Evolutionary conservation across 2,113 vertebrate genomes (phyloP), one percentile per base, ranked within the genome.

Genomic region (Ammodytes marinus): DNA sequence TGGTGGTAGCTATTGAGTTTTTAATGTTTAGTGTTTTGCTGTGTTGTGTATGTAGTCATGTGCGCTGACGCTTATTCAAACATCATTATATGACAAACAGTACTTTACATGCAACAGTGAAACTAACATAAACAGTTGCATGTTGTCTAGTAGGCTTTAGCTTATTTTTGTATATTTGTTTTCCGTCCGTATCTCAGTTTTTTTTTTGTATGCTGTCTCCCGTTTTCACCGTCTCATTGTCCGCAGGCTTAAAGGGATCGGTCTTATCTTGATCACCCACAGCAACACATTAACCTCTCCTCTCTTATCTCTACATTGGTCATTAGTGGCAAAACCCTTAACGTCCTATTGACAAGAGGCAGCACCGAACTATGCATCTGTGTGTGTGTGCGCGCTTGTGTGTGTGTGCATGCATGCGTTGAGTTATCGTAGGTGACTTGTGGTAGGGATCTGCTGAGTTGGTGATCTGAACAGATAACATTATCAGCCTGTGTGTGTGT

Each of bases 261-360:
- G 84, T 81, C 89, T 95, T 95, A 95, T 95, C 95, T 95, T 91
- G 94, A 95, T 95, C 91, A 90, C 92, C 92, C 94, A 92, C 89
- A 88, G 93, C 90, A 93, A 92, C 91, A 94, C 94, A 95, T 95
- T 95, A 95, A 95, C 95, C 94, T 93, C 92, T 93, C 82, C 89
- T 90, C 91, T 92, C 92, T 95, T 95, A 95, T 95, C 95, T 90
- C 81, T 87, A 93, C 84, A 88, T 90, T 93, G 88, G 94, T 94
- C 94, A 95, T 95, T 95, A 95, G 94, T 94, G 92, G 86, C 91
- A 87, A 91, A 93, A 92, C 93, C 92, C 90, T 94, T 87, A 88
- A 92, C 77, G 91, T 92, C 77, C 92, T 93, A 92, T 94, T 94
- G 91, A 94, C 90, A 89, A 66, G 83, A 76, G 84, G 55, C 85